These are phyloP conservation scores for Paramormyrops hopkinsi DNA, from an alignment of 2,797 vertebrate species.

Conservation along the genomic window DNA sequence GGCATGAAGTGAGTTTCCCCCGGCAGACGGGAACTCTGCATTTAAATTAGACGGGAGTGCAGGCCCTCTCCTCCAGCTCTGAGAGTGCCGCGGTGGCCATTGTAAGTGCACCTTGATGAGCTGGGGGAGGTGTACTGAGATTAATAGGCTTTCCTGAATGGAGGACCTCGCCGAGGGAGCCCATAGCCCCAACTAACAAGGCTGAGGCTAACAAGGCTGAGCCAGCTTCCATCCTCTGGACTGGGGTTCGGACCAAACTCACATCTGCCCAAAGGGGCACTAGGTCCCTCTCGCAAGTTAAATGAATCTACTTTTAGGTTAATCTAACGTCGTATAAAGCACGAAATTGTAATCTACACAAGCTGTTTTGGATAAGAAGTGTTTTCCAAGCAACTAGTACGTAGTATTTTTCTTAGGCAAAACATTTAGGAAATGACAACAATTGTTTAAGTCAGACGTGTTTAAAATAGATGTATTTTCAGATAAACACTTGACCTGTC, in stretches of 20 bases:
- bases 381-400: background rate
- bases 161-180: constrained; percentile 39
- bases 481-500: background rate
- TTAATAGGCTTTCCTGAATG: constrained; percentile 33
- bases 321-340: background rate
- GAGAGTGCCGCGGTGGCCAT: background rate
- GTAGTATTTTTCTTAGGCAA: background rate
- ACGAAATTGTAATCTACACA: background rate
- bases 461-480: background rate
- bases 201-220: background rate
- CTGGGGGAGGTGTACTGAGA: constrained; percentile 32
- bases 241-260: background rate
- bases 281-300: background rate
- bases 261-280: background rate
- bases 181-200: constrained; percentile 5
- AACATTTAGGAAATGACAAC: background rate
- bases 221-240: background rate
- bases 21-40: background rate
- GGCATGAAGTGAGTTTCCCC: background rate
- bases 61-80: background rate
- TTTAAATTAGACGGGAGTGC: background rate
- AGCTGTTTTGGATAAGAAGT: background rate
- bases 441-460: background rate
- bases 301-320: background rate
- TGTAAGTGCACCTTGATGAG: constrained; percentile 41